Conservation (phyloP, 2,797 vertebrate species). For the Petrocephalus sullivani region DNA sequence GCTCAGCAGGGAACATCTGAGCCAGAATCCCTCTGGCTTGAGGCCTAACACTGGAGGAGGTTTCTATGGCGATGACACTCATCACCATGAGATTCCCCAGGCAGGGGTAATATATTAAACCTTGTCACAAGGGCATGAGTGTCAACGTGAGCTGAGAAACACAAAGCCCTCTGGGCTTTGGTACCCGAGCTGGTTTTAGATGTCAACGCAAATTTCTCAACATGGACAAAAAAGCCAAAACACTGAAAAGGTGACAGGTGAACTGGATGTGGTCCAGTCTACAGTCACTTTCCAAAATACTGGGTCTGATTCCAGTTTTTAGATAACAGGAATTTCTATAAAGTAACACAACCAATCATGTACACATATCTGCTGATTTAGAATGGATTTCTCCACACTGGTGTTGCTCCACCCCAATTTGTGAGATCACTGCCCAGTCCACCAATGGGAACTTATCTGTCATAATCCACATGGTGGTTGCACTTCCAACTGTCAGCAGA, state of each 20-base stretch:
- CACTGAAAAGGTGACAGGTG: background rate
- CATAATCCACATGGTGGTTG: background rate
- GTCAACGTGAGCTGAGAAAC: background rate
- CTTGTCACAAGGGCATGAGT: background rate
- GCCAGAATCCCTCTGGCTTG: background rate
- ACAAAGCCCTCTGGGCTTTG: background rate
- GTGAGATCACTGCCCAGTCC: background rate
- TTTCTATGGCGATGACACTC: constrained; percentile 1
- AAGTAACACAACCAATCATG: background rate
- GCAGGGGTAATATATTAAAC: background rate
- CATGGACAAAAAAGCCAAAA: background rate
- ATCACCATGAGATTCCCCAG: background rate
- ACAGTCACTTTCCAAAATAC: background rate
- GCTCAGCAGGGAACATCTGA: background rate
- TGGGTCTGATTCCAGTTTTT: background rate
- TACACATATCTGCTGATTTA: background rate
- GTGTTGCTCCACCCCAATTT: background rate
- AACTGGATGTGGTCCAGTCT: background rate
- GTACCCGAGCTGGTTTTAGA: background rate
- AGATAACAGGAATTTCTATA: background rate
- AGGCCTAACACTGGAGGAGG: background rate
- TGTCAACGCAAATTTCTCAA: background rate
- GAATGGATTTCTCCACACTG: background rate
- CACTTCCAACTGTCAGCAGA: background rate
- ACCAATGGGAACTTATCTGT: background rate